Conservation (phyloP, 2,113 vertebrate species). For the Vidua chalybeata region DNA sequence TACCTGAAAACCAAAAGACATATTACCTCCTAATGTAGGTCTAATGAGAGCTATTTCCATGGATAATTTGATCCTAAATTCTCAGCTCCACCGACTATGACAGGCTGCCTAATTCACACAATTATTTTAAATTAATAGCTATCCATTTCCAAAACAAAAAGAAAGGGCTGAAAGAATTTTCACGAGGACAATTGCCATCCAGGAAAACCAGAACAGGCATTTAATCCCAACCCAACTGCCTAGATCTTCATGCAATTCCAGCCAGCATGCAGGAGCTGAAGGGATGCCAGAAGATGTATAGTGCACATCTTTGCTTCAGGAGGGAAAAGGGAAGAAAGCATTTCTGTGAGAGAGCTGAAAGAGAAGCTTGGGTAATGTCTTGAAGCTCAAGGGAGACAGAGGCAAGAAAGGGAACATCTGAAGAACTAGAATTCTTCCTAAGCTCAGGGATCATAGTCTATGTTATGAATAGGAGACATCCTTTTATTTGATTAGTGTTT, state of each 20-base stretch:
- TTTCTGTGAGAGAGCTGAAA: background rate
- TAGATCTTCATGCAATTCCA: background rate
- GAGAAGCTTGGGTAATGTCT: background rate
- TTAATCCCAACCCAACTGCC: background rate
- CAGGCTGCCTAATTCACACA: background rate
- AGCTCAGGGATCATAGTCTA: background rate
- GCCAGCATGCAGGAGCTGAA: background rate
- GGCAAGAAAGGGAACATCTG: background rate
- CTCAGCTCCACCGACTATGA: background rate
- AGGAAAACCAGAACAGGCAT: background rate
- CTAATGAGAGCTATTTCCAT: slow-evolving; percentile 5
- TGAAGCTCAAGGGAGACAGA: background rate
- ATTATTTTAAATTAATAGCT: slow-evolving; percentile 29
- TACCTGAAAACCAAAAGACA: background rate
- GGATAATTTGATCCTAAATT: slow-evolving; percentile 33
- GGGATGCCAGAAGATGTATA: background rate
- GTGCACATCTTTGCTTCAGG: background rate
- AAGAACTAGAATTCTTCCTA: background rate
- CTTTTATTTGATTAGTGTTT: background rate
- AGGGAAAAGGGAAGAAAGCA: background rate
- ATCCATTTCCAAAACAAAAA: background rate
- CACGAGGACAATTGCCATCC: background rate
- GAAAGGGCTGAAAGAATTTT: background rate
- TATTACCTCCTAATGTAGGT: background rate
- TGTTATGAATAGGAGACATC: background rate